Evolutionary conservation across 2,113 vertebrate genomes (phyloP).

Genomic region (Coturnix japonica): DNA sequence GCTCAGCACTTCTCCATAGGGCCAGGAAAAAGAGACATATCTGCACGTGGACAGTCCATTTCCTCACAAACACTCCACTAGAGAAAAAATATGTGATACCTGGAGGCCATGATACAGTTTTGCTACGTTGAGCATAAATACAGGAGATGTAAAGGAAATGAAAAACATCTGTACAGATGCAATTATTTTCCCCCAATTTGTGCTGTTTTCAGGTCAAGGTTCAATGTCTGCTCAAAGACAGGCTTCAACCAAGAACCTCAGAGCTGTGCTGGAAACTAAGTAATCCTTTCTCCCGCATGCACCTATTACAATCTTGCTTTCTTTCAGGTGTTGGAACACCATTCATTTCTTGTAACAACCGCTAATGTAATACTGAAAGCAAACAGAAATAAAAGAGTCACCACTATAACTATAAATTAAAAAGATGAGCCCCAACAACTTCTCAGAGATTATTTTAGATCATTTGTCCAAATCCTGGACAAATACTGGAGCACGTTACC

Average conservation of each 20-base stretch:
- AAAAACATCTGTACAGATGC: neutral
- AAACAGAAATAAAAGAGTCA: neutral
- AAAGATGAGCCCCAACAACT: neutral
- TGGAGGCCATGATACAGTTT: neutral
- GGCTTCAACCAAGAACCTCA: neutral
- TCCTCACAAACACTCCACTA: neutral
- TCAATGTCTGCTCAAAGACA: neutral
- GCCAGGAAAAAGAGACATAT: neutral
- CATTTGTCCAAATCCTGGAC: neutral
- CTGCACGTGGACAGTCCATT: neutral
- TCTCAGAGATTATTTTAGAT: neutral
- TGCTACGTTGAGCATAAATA: neutral
- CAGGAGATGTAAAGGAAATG: neutral
- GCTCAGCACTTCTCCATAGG: neutral
- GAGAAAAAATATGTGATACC: neutral
- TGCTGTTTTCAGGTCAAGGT: neutral
- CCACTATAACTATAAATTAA: neutral
- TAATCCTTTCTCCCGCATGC: neutral
- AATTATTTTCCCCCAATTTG: neutral
- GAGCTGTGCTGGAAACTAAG: neutral
- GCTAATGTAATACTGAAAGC: neutral
- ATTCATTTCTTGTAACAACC: neutral
- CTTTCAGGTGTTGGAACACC: neutral
- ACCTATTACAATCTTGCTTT: neutral
- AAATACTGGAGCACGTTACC: no score